Percentiles rank a stretch among this genome's conserved stretches.
phyloP scores from a whole-genome alignment of 2,113 vertebrate species.

The Phylloscopus whistleri region DNA sequence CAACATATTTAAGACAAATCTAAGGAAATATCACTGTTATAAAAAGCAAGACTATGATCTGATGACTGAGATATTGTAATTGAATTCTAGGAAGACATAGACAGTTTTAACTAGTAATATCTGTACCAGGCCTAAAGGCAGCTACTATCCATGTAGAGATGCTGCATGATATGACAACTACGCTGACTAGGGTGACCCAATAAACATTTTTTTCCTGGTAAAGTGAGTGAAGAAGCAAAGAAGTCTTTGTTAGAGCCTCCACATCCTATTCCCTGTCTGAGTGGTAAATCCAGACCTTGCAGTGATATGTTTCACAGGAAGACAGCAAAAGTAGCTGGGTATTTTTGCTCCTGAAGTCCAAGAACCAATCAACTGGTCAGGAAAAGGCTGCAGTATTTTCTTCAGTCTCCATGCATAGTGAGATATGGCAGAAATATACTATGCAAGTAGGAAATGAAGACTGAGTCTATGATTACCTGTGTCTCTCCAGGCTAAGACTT shows the following conservation, averaged over 20 bases:
- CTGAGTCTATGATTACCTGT: conserved; percentile 18
- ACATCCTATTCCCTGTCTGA: neutral
- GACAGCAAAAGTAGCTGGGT: neutral
- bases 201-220: neutral
- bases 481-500: neutral
- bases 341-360: neutral
- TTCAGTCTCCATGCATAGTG: neutral
- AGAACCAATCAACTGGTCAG: neutral
- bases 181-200: neutral
- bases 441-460: neutral
- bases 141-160: neutral
- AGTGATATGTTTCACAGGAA: neutral
- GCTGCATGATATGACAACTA: neutral
- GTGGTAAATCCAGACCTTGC: neutral
- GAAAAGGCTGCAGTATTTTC: neutral
- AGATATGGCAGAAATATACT: neutral
- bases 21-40: neutral
- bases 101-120: neutral
- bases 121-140: neutral
- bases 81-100: neutral
- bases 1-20: conserved; percentile 4
- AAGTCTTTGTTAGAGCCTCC: neutral
- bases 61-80: neutral
- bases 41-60: neutral
- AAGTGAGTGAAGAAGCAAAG: neutral